A percentile compares a stretch with the other conserved stretches of the same genome.
Evolutionary conservation across 2,113 vertebrate species (phyloP).

Genomic region (Marcusenius ussheri): DNA sequence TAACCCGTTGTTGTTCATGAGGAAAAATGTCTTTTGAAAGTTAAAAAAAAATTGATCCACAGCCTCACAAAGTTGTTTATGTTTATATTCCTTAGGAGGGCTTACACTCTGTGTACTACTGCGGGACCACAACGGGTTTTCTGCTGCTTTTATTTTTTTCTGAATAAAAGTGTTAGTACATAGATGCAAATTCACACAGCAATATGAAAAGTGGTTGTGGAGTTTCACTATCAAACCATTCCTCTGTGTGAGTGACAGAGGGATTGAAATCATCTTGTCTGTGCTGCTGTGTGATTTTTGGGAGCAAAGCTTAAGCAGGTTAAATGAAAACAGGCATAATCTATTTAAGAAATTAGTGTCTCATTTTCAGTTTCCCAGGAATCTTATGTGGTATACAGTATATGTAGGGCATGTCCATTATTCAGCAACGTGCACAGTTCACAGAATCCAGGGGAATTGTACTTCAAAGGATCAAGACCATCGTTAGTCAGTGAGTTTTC

Average conservation of each 20-base stretch:
- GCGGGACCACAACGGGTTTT: background rate
- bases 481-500: background rate
- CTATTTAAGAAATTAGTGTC: conserved; percentile 20
- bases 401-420: conserved; percentile 25
- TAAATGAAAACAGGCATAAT: background rate
- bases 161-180: background rate
- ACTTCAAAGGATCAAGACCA: background rate
- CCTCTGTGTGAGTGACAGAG: background rate
- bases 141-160: background rate
- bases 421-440: conserved; percentile 4
- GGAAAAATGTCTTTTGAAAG: background rate
- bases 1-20: background rate
- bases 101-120: background rate
- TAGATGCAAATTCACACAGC: background rate
- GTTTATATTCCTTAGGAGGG: background rate
- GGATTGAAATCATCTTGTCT: background rate
- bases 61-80: background rate
- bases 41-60: background rate
- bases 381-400: conserved; percentile 11
- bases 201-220: background rate
- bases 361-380: conserved; percentile 5
- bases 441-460: background rate
- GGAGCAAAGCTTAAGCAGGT: conserved; percentile 11
- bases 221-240: background rate
- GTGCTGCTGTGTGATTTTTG: background rate